Percentiles rank a stretch among this genome's conserved stretches.
phyloP scores from a whole-genome alignment of 2,113 vertebrate species.

The Lathamus discolor region DNA sequence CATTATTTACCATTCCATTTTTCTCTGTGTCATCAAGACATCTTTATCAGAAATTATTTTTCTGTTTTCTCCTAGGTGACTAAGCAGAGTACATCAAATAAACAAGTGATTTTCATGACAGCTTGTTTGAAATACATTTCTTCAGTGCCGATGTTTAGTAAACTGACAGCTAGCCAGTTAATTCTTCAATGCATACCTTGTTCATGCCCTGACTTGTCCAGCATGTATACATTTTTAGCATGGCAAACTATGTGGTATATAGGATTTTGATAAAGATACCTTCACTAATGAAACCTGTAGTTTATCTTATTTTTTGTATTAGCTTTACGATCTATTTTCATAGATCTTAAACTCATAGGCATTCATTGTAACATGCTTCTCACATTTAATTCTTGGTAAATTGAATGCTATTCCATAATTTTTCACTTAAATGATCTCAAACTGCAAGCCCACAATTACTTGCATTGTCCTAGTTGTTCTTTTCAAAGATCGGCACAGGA shows the following conservation, averaged over 20 bases:
- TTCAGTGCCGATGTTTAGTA: neutral
- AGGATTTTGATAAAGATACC: neutral
- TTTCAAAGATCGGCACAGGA: neutral
- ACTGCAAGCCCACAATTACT: neutral
- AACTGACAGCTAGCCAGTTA: neutral
- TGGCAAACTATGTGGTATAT: neutral
- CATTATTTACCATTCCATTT: neutral
- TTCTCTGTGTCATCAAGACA: neutral
- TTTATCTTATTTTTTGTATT: neutral
- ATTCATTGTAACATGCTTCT: neutral
- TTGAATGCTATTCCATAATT: neutral
- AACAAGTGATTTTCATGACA: neutral
- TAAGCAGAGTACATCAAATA: neutral
- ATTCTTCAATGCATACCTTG: neutral
- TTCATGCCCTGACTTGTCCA: neutral
- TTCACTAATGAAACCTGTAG: neutral
- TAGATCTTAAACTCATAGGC: neutral
- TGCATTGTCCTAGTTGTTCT: neutral
- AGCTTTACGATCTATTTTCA: neutral
- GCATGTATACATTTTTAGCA: neutral
- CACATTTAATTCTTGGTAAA: neutral
- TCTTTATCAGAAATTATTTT: neutral
- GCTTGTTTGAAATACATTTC: neutral
- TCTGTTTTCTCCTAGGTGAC: neutral
- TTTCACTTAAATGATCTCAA: constrained; percentile 8